Conservation (phyloP, 2,797 vertebrate species). For the Cossypha caffra region DNA sequence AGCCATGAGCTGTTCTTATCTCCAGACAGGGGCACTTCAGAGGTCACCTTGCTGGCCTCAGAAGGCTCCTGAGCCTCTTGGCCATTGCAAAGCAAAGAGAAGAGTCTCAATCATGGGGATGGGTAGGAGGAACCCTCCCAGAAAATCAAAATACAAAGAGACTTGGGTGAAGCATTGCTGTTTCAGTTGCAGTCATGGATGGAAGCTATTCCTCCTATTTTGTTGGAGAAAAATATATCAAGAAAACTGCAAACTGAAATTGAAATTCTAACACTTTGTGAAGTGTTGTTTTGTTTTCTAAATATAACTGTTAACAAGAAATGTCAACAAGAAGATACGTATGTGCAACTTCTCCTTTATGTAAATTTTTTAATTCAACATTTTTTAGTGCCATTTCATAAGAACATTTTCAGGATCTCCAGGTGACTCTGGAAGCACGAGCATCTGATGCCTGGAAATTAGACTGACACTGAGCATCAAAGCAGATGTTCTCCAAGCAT, state of each 20-base stretch:
- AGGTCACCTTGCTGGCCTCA: background rate
- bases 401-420: background rate
- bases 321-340: background rate
- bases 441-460: background rate
- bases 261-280: background rate
- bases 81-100: background rate
- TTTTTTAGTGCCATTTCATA: background rate
- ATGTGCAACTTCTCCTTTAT: background rate
- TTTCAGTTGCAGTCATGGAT: background rate
- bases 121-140: background rate
- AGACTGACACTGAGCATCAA: background rate
- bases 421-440: background rate
- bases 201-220: background rate
- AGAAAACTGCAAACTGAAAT: background rate
- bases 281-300: background rate
- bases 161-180: background rate
- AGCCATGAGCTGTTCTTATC: background rate
- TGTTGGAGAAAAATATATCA: background rate
- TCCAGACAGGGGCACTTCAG: background rate
- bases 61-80: background rate
- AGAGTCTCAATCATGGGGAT: accelerated
- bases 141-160: background rate
- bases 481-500: background rate
- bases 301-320: background rate
- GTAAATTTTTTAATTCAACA: background rate